Evolutionary conservation across 2,113 vertebrate genomes (phyloP).

Genomic region (Polyodon spathula): DNA sequence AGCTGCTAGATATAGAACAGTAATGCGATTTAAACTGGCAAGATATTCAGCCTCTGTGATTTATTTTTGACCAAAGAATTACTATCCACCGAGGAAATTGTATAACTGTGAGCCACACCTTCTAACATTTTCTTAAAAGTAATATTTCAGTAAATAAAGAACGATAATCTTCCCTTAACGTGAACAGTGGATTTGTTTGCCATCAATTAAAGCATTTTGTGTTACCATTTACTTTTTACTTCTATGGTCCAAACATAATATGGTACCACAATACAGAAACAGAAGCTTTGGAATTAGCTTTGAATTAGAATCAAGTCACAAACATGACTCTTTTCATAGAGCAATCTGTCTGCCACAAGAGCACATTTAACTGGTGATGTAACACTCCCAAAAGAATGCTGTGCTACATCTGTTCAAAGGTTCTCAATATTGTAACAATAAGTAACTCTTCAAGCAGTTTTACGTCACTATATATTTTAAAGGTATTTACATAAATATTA

Average conservation of each 20-base stretch:
- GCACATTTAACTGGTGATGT: background rate
- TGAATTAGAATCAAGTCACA: background rate
- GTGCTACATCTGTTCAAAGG: conserved; percentile 1
- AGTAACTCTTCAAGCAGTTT: background rate
- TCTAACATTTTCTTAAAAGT: background rate
- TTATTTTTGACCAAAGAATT: no score
- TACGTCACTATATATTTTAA: background rate
- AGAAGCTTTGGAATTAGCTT: background rate
- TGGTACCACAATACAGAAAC: background rate
- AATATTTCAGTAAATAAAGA: no score
- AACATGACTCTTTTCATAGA: no score
- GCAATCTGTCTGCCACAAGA: no score
- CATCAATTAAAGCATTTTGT: no score
- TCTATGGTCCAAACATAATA: background rate
- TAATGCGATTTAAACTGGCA: no score
- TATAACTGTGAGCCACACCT: background rate
- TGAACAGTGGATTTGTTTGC: no score
- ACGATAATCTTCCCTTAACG: no score
- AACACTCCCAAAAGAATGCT: background rate
- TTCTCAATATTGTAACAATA: background rate
- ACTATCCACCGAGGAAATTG: no score
- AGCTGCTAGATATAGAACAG: no score
- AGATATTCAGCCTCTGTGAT: no score
- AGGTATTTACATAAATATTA: background rate
- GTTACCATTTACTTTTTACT: background rate